These are phyloP conservation scores for Nomada fabriciana DNA, from an alignment of 2,888 invertebrate genomes.

Conservation along the genomic window DNA sequence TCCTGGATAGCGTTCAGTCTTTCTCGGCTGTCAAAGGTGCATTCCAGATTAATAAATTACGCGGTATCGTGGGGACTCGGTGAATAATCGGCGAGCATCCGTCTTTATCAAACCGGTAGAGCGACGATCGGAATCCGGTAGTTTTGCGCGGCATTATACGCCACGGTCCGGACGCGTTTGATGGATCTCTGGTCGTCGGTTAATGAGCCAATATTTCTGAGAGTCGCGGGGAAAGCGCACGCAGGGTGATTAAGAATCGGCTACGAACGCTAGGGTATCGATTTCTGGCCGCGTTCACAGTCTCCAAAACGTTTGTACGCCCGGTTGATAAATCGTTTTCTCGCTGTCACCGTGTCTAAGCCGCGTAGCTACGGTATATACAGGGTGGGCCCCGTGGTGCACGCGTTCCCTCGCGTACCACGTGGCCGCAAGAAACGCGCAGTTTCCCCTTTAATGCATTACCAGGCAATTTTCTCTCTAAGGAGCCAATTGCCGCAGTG, in stretches of 20 bases:
- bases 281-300: too few relatives aligned
- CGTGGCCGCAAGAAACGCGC: slow-evolving; percentile 14
- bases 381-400: slow-evolving; percentile 40
- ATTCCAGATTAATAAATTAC: slow-evolving; percentile 58
- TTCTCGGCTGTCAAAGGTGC: slow-evolving; percentile 32
- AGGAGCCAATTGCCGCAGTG: slow-evolving; percentile 28
- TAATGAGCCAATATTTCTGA: slow-evolving; percentile 54
- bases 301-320: too few relatives aligned
- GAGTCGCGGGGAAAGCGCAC: slow-evolving; percentile 25
- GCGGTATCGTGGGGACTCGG: slow-evolving; percentile 24
- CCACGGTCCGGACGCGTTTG: slow-evolving; percentile 51
- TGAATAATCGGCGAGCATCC: slow-evolving; percentile 61
- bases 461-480: slow-evolving; percentile 25
- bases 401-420: not conserved
- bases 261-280: not conserved
- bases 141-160: slow-evolving; percentile 58
- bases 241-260: too few relatives aligned
- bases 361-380: slow-evolving; percentile 33
- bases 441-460: slow-evolving; percentile 14
- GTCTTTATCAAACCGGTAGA: slow-evolving; percentile 65
- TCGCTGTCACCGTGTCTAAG: slow-evolving; percentile 52
- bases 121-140: slow-evolving; percentile 69
- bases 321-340: not conserved
- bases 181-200: slow-evolving; percentile 57
- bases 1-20: slow-evolving; percentile 11